These are phyloP conservation scores for Lasiurus cinereus DNA, from an alignment of 2,113 vertebrate species.

Conservation along the genomic window DNA sequence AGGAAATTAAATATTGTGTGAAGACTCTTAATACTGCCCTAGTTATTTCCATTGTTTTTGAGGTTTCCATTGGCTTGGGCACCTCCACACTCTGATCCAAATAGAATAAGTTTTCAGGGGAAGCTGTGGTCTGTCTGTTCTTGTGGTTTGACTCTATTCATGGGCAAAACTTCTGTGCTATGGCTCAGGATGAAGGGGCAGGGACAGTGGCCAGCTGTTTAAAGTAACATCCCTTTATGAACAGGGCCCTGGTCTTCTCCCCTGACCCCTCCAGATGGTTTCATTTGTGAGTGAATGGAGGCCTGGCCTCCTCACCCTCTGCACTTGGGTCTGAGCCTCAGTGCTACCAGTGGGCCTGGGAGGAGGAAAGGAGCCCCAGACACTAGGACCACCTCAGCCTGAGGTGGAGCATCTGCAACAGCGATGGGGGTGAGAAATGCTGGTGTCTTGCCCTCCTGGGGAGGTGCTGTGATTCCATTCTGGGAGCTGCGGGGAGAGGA, in stretches of 20 bases:
- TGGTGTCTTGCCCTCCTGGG: fast-evolving
- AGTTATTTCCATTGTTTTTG: neutral
- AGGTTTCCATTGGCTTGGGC: neutral
- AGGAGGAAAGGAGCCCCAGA: neutral
- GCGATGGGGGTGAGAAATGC: neutral
- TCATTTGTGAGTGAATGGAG: fast-evolving
- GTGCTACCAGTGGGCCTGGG: neutral
- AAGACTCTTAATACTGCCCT: neutral
- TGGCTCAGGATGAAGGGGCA: neutral
- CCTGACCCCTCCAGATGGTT: neutral
- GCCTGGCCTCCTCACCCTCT: neutral
- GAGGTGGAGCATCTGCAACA: neutral
- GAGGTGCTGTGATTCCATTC: fast-evolving
- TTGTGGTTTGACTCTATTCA: neutral
- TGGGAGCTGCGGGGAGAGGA: neutral
- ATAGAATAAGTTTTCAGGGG: neutral
- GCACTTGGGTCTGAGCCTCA: neutral
- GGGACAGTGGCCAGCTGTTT: neutral
- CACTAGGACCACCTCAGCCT: neutral
- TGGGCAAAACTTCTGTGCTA: neutral
- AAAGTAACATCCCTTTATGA: neutral
- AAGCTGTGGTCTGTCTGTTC: neutral
- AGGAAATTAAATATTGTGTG: neutral
- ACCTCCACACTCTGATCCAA: neutral
- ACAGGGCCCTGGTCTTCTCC: neutral